These are phyloP conservation scores for Petrocephalus sullivani DNA, from an alignment of 2,797 vertebrate genomes.

Conservation along the genomic window DNA sequence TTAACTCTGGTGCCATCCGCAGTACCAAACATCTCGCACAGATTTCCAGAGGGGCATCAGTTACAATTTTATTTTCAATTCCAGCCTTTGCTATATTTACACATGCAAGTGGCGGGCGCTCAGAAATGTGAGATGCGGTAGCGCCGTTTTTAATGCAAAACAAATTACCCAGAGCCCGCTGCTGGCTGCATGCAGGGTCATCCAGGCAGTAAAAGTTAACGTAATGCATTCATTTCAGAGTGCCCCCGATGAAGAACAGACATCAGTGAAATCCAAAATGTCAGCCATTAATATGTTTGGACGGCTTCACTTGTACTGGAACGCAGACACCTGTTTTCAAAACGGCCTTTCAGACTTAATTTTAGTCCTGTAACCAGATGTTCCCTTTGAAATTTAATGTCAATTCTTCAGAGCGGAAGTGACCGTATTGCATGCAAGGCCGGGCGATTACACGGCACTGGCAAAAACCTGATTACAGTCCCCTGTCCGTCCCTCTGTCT, in stretches of 20 bases:
- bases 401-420: not conserved
- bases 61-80: not conserved
- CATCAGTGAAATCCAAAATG: not conserved
- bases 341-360: conserved; percentile 19
- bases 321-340: conserved; percentile 18
- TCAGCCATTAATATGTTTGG: conserved; percentile 4
- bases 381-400: conserved; percentile 3
- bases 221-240: conserved; percentile 6
- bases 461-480: not conserved
- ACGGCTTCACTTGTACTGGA: not conserved
- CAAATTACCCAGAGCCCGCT: not conserved
- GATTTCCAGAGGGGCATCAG: not conserved
- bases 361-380: conserved; percentile 2
- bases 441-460: not conserved
- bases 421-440: not conserved
- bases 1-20: not conserved
- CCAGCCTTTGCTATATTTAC: not conserved
- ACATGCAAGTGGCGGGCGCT: not conserved
- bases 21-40: not conserved
- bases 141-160: not conserved
- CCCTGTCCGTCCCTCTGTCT: not conserved
- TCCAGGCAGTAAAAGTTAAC: not conserved
- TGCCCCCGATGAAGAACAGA: not conserved
- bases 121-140: not conserved
- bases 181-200: not conserved